phyloP scores from a whole-genome alignment of 2,797 vertebrate species.

The Urosaurus nigricauda region DNA sequence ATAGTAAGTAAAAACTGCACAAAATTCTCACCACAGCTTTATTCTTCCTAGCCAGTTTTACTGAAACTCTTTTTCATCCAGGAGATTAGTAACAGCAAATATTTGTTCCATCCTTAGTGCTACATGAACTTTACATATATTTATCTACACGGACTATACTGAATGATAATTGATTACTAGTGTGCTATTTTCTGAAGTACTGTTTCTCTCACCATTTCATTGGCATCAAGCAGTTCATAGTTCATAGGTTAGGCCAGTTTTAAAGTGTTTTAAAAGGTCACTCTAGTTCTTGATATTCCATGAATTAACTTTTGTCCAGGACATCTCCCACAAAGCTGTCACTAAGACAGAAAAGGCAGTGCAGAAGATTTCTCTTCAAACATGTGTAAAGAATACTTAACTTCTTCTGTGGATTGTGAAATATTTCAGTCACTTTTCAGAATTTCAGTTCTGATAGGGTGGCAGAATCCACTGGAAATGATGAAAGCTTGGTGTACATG shows the following conservation, averaged over 20 bases:
- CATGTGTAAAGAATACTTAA: background rate
- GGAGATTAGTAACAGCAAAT: too few species aligned
- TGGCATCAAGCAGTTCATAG: background rate
- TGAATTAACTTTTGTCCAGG: background rate
- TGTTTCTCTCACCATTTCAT: background rate
- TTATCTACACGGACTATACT: background rate
- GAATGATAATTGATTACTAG: background rate
- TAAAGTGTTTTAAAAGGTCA: background rate
- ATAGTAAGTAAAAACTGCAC: too few species aligned
- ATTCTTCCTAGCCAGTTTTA: too few species aligned
- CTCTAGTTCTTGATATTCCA: background rate
- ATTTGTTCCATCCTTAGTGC: background rate
- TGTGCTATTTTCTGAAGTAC: background rate
- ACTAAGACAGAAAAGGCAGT: background rate
- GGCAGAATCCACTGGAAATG: background rate
- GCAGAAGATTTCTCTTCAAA: background rate
- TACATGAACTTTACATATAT: constrained; percentile 10
- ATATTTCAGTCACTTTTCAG: constrained; percentile 15
- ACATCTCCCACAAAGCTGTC: background rate
- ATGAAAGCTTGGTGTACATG: constrained; percentile 41
- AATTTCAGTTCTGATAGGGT: background rate
- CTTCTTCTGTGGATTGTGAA: constrained; percentile 36
- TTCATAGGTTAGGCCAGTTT: background rate
- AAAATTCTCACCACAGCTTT: too few species aligned
- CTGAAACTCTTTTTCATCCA: too few species aligned